Percentiles rank a stretch among this genome's conserved stretches.
Evolutionary conservation across 2,797 vertebrate species (phyloP).

Genomic region (Peromyscus eremicus): DNA sequence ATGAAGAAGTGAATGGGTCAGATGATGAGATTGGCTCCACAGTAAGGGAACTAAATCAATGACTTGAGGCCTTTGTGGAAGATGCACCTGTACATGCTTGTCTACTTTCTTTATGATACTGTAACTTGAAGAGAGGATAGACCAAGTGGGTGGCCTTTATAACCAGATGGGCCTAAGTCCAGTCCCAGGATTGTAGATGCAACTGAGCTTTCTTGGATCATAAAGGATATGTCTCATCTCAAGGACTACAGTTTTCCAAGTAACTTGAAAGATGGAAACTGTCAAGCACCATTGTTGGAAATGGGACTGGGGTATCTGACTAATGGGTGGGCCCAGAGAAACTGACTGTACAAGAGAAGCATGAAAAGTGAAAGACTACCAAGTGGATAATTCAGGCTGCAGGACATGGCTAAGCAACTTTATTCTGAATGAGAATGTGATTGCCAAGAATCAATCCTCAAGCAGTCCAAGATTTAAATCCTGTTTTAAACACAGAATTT

Average conservation of each 20-base stretch:
- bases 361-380: background rate
- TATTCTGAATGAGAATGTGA: conserved; percentile 65
- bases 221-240: background rate
- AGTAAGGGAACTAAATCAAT: background rate
- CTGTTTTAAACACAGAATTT: conserved; percentile 51
- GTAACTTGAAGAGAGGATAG: background rate
- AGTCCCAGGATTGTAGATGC: background rate
- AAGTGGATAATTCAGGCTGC: conserved; percentile 9
- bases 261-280: background rate
- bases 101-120: background rate
- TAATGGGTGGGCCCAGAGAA: background rate
- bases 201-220: background rate
- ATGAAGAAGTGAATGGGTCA: background rate
- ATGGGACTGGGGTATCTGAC: background rate
- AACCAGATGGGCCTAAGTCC: background rate
- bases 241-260: background rate
- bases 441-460: conserved; percentile 55
- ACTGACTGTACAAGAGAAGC: background rate
- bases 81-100: background rate
- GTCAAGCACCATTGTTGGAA: background rate
- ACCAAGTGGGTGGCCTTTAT: background rate
- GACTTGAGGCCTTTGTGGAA: background rate
- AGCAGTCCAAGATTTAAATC: conserved; percentile 60
- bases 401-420: conserved; percentile 39
- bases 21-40: background rate